These are phyloP conservation scores for Oscheius sp. DNA, from an alignment of 1,140 invertebrate genomes.

Conservation along the genomic window DNA sequence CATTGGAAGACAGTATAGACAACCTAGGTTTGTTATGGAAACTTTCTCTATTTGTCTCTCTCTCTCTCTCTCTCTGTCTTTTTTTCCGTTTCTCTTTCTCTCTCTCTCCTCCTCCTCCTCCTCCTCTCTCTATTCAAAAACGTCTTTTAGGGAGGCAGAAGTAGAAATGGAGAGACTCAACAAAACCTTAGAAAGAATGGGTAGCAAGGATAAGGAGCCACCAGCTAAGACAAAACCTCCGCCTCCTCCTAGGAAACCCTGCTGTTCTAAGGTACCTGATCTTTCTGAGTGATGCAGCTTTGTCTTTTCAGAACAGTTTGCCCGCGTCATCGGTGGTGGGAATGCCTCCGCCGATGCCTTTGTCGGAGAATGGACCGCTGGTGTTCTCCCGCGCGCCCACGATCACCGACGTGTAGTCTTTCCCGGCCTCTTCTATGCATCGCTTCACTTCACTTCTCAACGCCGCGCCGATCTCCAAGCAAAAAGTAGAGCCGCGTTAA, in stretches of 20 bases:
- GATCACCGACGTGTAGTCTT: slow-evolving; percentile 34
- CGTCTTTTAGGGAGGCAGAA: neutral
- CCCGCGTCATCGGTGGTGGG: slow-evolving; percentile 24
- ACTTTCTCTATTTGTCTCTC: no score
- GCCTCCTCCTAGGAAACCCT: slow-evolving; percentile 31
- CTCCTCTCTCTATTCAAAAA: neutral
- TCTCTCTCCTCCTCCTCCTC: no score
- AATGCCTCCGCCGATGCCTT: slow-evolving; percentile 29
- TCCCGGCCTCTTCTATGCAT: neutral
- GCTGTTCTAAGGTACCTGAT: slow-evolving; percentile 20
- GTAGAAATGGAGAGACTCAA: neutral
- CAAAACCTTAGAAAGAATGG: neutral
- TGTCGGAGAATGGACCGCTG: slow-evolving; percentile 30
- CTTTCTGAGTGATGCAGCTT: neutral
- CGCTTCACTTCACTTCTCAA: neutral
- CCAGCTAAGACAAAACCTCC: slow-evolving; percentile 18
- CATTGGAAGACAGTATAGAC: slow-evolving; percentile 9
- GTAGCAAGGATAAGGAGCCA: neutral
- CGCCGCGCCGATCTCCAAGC: no score
- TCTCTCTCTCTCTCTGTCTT: no score
- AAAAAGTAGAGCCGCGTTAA: neutral
- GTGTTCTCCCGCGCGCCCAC: slow-evolving; percentile 29
- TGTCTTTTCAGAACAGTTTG: slow-evolving; percentile 17
- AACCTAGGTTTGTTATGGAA: neutral
- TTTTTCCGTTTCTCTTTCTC: no score